Conservation (phyloP, 1,140 invertebrate species). For the Phenacoccus solenopsis region DNA sequence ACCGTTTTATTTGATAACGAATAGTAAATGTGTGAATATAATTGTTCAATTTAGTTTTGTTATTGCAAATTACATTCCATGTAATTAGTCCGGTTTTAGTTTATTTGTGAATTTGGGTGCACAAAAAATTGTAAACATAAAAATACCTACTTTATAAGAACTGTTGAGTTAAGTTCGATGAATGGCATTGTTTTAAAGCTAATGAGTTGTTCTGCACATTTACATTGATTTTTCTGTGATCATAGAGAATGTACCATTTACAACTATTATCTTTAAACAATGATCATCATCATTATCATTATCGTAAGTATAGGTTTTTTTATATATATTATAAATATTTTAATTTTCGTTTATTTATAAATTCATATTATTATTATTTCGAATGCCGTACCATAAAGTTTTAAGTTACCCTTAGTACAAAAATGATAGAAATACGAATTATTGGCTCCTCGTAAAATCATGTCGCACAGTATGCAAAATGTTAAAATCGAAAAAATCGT, state of each 20-base stretch:
- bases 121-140: slow-evolving; percentile 3
- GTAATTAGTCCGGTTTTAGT: neutral
- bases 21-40: neutral
- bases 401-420: slow-evolving; percentile 1
- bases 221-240: slow-evolving; percentile 9
- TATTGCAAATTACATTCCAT: neutral
- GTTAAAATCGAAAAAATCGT: neutral
- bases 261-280: neutral
- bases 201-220: neutral
- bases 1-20: slow-evolving; percentile 3
- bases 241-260: neutral
- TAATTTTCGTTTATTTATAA: slow-evolving; percentile 1
- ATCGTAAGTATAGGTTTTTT: neutral
- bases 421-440: neutral
- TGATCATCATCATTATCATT: neutral
- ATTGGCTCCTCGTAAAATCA: neutral
- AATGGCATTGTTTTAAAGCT: neutral
- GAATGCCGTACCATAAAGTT: slow-evolving; percentile 7
- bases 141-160: neutral
- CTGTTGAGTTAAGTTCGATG: neutral
- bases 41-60: neutral
- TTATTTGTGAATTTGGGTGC: neutral
- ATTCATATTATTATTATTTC: neutral
- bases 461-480: neutral
- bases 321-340: neutral